Conservation (phyloP, 1,140 invertebrate species). For the Heterodera carotae region DNA sequence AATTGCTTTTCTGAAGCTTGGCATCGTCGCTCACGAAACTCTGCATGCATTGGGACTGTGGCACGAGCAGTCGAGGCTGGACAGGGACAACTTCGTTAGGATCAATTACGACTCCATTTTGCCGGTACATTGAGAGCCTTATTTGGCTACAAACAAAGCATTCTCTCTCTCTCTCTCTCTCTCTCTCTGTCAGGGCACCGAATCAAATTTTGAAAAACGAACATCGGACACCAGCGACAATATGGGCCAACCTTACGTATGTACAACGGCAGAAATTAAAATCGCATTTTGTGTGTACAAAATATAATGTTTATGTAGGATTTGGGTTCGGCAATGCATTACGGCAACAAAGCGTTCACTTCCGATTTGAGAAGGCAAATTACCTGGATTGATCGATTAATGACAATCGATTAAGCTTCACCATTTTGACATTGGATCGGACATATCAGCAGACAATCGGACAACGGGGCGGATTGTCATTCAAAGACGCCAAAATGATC, state of each 20-base stretch:
- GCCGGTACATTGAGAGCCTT: conserved; percentile 35
- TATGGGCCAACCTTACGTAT: conserved; percentile 57
- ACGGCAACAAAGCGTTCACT: conserved; percentile 62
- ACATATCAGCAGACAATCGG: conserved; percentile 61
- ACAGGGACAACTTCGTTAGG: conserved; percentile 60
- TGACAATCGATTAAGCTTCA: conserved; percentile 37
- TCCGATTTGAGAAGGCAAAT: conserved; percentile 46
- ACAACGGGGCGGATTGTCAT: conserved; percentile 56
- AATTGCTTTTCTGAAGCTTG: conserved; percentile 52
- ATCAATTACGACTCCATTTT: conserved; percentile 55
- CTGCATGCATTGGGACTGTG: conserved; percentile 68
- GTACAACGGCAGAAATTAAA: conserved; percentile 40
- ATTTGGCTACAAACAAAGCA: no score
- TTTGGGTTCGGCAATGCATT: conserved; percentile 57
- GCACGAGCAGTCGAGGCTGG: conserved; percentile 65
- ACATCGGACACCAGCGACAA: conserved; percentile 56
- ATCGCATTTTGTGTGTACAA: background rate
- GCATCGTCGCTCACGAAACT: conserved; percentile 67
- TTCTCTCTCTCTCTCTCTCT: background rate
- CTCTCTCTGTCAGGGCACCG: conserved; percentile 50
- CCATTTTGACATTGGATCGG: conserved; percentile 57
- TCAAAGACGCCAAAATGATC: conserved; percentile 64
- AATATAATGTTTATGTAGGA: conserved; percentile 1
- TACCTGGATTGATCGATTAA: background rate
- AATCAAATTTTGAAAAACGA: conserved; percentile 63